Percentiles rank a stretch among this genome's conserved stretches.
Conservation (phyloP, 2,797 vertebrate genomes). For the Hydrocynus forskahlii region DNA sequence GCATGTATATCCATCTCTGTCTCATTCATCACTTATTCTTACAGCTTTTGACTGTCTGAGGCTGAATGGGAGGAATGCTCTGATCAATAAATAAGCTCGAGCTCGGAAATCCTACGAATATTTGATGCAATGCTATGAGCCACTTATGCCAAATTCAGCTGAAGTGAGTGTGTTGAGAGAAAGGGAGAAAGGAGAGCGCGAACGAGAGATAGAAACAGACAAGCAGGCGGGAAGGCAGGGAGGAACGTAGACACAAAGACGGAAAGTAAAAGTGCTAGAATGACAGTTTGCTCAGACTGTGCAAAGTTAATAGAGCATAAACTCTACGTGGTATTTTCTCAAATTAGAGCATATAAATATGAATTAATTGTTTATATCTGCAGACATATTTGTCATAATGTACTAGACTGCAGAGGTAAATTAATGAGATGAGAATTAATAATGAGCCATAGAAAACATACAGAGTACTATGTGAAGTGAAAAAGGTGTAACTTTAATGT, state of each 20-base stretch:
- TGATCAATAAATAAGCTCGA: conserved; percentile 37
- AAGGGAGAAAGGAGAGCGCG: neutral
- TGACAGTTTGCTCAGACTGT: neutral
- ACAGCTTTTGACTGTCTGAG: conserved; percentile 38
- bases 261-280: neutral
- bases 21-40: conserved; percentile 32
- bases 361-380: neutral
- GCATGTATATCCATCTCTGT: conserved; percentile 59
- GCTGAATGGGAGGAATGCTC: conserved; percentile 20
- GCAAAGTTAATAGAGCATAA: conserved; percentile 11
- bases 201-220: neutral
- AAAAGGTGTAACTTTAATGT: too few species aligned
- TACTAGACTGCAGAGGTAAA: neutral
- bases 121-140: conserved; percentile 32
- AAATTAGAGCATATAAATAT: neutral
- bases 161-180: neutral
- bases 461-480: too few species aligned
- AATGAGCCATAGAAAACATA: neutral
- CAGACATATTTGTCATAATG: neutral
- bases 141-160: conserved; percentile 5
- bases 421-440: neutral
- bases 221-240: neutral
- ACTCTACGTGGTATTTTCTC: neutral
- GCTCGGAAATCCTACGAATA: neutral
- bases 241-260: neutral